A percentile compares a stretch with the other conserved stretches of the same genome.
Conservation (phyloP, 2,797 vertebrate species). For the Vireo griseus region DNA sequence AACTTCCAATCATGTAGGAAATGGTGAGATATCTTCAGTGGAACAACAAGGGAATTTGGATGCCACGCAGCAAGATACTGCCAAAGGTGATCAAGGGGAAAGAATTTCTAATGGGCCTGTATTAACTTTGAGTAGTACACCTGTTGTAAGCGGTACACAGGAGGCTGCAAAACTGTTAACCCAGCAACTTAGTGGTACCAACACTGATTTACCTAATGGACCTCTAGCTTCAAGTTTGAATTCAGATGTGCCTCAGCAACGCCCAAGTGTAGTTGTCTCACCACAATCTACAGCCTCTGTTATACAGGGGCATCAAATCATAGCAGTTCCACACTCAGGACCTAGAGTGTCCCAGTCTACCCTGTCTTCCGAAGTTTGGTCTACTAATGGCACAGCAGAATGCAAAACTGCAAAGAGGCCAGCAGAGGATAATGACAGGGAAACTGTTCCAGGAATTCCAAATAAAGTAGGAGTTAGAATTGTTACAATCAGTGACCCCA, state of each 20-base stretch:
- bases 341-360: slow-evolving; percentile 76
- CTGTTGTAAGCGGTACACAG: slow-evolving; percentile 75
- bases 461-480: slow-evolving; percentile 98
- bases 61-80: slow-evolving; percentile 92
- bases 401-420: slow-evolving; percentile 91
- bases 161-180: slow-evolving; percentile 76
- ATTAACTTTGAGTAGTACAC: slow-evolving; percentile 78
- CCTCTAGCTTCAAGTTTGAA: slow-evolving; percentile 86
- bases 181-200: slow-evolving; percentile 81
- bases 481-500: slow-evolving; percentile 99
- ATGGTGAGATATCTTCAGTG: slow-evolving; percentile 89
- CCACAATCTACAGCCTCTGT: slow-evolving; percentile 83
- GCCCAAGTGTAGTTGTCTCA: slow-evolving; percentile 85
- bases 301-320: slow-evolving; percentile 83
- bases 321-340: slow-evolving; percentile 80
- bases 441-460: slow-evolving; percentile 88
- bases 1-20: slow-evolving; percentile 98
- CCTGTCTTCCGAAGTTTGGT: slow-evolving; percentile 76
- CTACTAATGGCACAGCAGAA: slow-evolving; percentile 89
- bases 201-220: slow-evolving; percentile 91
- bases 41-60: slow-evolving; percentile 83
- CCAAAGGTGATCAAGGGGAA: slow-evolving; percentile 95
- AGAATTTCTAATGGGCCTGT: slow-evolving; percentile 93
- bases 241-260: slow-evolving; percentile 87
- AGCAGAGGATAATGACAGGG: slow-evolving; percentile 87